phyloP scores from a whole-genome alignment of 2,888 invertebrate genomes.

The Drosophila lutescens region DNA sequence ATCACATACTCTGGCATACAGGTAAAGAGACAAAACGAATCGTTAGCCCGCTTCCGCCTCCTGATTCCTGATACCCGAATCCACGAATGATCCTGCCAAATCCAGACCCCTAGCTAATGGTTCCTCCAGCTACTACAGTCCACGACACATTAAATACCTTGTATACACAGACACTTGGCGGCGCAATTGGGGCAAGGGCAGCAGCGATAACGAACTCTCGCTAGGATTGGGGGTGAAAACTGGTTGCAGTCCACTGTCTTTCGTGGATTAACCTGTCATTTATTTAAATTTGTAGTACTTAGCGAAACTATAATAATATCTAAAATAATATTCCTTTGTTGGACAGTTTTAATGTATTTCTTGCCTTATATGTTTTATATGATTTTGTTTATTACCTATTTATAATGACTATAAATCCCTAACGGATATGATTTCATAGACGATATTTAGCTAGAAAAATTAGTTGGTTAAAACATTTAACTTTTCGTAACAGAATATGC shows the following conservation, averaged over 20 bases:
- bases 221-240: background rate
- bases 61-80: background rate
- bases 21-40: conserved; percentile 85
- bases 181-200: conserved; percentile 37
- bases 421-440: no score
- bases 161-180: conserved; percentile 30
- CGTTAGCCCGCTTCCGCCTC: conserved; percentile 1
- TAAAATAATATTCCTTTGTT: no score
- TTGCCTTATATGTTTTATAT: no score
- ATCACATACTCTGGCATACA: conserved; percentile 95
- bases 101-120: background rate
- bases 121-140: conserved; percentile 5
- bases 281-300: no score
- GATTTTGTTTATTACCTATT: no score
- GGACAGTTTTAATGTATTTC: no score
- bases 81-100: conserved; percentile 13
- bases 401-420: no score
- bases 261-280: background rate
- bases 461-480: no score
- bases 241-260: no score
- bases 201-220: conserved; percentile 72
- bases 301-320: no score
- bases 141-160: conserved; percentile 20
- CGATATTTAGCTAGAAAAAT: no score
- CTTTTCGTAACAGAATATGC: no score